Evolutionary conservation across 2,888 invertebrate species (phyloP).

Genomic region (Tetropium fuscum): DNA sequence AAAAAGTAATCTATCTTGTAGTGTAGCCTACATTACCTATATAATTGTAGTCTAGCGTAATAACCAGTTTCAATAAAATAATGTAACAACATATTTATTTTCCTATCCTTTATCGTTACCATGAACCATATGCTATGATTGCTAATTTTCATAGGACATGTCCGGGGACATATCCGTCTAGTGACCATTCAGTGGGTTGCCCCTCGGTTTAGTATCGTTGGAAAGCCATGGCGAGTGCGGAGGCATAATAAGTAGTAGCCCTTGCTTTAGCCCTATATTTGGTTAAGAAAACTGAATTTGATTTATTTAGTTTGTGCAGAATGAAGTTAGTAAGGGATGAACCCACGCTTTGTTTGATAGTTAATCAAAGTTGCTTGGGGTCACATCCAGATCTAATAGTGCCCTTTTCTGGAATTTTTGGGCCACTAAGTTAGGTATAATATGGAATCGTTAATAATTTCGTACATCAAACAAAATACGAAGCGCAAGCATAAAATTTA

Average conservation of each 20-base stretch:
- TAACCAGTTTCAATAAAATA: no score
- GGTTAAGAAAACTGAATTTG: constrained; percentile 26
- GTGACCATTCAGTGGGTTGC: no score
- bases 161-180: neutral
- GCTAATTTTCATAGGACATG: constrained; percentile 13
- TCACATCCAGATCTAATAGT: neutral
- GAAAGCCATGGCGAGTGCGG: neutral
- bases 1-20: no score
- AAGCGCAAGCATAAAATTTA: no score
- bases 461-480: no score
- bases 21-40: no score
- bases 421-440: no score
- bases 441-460: no score
- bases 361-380: neutral
- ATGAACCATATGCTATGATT: constrained; percentile 11
- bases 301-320: constrained; percentile 13
- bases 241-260: constrained; percentile 12
- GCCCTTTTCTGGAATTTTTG: no score
- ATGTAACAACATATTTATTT: no score
- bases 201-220: constrained; percentile 1
- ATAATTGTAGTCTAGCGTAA: no score
- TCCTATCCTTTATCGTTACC: no score
- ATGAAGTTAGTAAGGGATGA: constrained; percentile 14
- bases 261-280: constrained; percentile 21
- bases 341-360: neutral